Percentiles rank a stretch among this genome's conserved stretches.
Conservation (phyloP, 1,140 invertebrate species). For the Scaptomyza graminum region DNA sequence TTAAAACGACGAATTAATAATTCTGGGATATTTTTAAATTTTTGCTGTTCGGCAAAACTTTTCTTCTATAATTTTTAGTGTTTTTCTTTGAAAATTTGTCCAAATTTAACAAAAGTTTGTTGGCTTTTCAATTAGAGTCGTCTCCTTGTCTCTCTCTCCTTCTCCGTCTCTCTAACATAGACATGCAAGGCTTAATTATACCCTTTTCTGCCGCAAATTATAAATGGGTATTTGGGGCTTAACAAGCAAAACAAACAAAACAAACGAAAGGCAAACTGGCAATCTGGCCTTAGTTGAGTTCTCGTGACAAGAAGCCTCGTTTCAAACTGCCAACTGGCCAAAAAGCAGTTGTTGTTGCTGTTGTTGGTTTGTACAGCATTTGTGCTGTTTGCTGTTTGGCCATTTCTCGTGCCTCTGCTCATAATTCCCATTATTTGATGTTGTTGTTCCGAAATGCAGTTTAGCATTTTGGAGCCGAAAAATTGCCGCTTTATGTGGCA, state of each 20-base stretch:
- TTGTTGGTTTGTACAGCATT: neutral
- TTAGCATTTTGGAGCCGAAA: constrained; percentile 13
- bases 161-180: too few relatives aligned
- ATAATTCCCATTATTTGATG: neutral
- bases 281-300: constrained; percentile 1
- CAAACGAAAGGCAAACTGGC: constrained; percentile 3
- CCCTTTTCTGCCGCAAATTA: neutral
- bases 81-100: too few relatives aligned
- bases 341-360: neutral
- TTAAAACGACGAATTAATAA: too few relatives aligned
- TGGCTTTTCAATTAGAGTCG: too few relatives aligned
- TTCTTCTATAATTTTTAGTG: too few relatives aligned
- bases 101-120: too few relatives aligned
- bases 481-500: constrained; percentile 26
- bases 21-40: too few relatives aligned
- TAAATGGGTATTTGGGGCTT: constrained; percentile 4
- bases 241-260: constrained; percentile 8
- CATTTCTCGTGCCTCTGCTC: neutral
- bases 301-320: constrained; percentile 5
- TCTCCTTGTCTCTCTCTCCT: too few relatives aligned
- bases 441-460: neutral
- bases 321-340: neutral
- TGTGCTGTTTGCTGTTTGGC: neutral
- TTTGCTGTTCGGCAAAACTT: too few relatives aligned
- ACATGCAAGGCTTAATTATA: neutral